phyloP scores from a whole-genome alignment of 2,797 vertebrate genomes.

The Ciconia nigra region DNA sequence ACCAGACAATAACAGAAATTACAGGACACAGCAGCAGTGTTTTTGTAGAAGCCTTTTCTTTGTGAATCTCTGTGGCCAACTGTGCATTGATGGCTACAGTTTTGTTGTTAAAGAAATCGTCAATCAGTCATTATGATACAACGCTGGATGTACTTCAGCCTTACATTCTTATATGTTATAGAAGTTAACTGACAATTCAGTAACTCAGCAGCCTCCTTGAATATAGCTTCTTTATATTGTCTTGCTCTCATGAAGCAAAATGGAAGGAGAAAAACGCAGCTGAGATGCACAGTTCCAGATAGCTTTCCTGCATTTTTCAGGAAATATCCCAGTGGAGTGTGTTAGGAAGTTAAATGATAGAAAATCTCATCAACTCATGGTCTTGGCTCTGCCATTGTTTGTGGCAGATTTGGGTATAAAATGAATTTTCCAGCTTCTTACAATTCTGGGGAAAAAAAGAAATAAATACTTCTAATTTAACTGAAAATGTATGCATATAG shows the following conservation, averaged over 20 bases:
- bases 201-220: neutral
- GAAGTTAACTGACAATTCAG: conserved; percentile 12
- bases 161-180: neutral
- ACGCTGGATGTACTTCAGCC: neutral
- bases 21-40: neutral
- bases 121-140: neutral
- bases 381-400: neutral
- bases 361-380: neutral
- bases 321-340: neutral
- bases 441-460: neutral
- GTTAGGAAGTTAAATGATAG: neutral
- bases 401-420: neutral
- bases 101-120: conserved; percentile 12
- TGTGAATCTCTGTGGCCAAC: neutral
- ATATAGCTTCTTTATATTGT: neutral
- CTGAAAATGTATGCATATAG: neutral
- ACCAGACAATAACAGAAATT: neutral
- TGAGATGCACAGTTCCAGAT: neutral
- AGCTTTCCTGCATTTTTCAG: neutral
- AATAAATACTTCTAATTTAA: neutral
- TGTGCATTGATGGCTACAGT: neutral
- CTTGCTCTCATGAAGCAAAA: neutral
- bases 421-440: neutral
- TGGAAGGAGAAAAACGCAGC: neutral
- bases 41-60: neutral